Evolutionary conservation across 1,140 invertebrate species (phyloP).

Genomic region (Eufriesea mexicana): DNA sequence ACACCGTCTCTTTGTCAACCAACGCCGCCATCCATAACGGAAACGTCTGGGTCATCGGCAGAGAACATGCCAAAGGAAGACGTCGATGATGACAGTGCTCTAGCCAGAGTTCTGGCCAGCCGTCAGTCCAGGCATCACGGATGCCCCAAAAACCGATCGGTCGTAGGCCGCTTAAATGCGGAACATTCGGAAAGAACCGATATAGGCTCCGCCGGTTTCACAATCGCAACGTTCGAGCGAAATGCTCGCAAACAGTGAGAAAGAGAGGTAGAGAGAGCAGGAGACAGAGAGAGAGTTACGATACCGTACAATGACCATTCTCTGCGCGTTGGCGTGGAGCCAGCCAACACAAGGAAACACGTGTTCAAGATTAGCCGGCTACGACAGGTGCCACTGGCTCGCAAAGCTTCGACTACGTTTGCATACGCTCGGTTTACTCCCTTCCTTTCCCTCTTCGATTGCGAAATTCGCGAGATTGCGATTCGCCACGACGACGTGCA

Average conservation of each 20-base stretch:
- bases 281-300: conserved; percentile 10
- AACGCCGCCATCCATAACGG: neutral
- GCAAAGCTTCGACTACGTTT: conserved; percentile 66
- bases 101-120: neutral
- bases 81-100: neutral
- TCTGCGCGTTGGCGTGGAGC: conserved; percentile 71
- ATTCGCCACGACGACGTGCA: neutral
- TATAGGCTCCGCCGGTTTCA: neutral
- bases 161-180: no score
- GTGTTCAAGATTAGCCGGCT: conserved; percentile 79
- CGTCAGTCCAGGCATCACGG: neutral
- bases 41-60: neutral
- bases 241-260: conserved; percentile 35
- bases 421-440: conserved; percentile 64
- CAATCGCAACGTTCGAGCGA: conserved; percentile 19
- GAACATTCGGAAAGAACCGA: neutral
- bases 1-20: neutral
- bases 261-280: neutral
- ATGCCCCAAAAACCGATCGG: neutral
- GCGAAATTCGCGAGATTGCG: conserved; percentile 38
- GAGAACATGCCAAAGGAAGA: neutral
- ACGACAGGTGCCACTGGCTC: conserved; percentile 77
- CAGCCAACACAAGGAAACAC: conserved; percentile 78
- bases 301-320: conserved; percentile 72
- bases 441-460: neutral